phyloP scores from a whole-genome alignment of 1,140 invertebrate genomes.

The Drosophila mayri region DNA sequence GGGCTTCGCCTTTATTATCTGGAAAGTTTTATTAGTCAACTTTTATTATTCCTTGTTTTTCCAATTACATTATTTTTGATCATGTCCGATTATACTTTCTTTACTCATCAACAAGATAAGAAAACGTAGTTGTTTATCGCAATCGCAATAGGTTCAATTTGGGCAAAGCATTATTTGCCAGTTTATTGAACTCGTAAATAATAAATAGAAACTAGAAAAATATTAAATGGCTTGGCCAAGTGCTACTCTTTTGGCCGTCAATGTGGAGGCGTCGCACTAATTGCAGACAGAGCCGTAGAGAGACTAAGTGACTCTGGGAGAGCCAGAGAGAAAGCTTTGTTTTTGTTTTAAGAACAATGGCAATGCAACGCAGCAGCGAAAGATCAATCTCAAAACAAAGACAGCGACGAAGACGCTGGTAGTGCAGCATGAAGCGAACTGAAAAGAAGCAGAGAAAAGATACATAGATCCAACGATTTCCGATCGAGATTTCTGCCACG shows the following conservation, averaged over 20 bases:
- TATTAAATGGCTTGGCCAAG: background rate
- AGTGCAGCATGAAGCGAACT: background rate
- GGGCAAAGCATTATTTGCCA: background rate
- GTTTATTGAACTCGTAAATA: constrained; percentile 18
- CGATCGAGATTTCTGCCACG: constrained; percentile 25
- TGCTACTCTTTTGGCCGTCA: background rate
- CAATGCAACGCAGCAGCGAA: constrained; percentile 15
- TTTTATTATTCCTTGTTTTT: constrained; percentile 16
- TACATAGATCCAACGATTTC: constrained; percentile 42
- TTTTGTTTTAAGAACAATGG: constrained; percentile 32
- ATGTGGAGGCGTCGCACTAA: constrained; percentile 54
- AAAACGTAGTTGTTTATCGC: constrained; percentile 3
- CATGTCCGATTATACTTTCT: constrained; percentile 10
- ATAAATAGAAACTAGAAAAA: background rate
- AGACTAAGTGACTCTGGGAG: background rate
- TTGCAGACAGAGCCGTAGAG: constrained; percentile 41
- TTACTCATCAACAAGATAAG: constrained; percentile 22
- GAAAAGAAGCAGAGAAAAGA: constrained; percentile 6
- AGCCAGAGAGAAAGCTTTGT: constrained; percentile 21
- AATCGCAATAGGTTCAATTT: background rate
- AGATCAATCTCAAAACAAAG: constrained; percentile 28
- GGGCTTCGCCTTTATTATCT: background rate
- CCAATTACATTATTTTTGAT: constrained; percentile 28
- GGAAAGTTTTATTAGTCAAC: constrained; percentile 1
- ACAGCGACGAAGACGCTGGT: constrained; percentile 8